Percentiles rank a stretch among this genome's conserved stretches.
Conservation (phyloP, 2,888 invertebrate genomes). For the Habroteleia sp. region DNA sequence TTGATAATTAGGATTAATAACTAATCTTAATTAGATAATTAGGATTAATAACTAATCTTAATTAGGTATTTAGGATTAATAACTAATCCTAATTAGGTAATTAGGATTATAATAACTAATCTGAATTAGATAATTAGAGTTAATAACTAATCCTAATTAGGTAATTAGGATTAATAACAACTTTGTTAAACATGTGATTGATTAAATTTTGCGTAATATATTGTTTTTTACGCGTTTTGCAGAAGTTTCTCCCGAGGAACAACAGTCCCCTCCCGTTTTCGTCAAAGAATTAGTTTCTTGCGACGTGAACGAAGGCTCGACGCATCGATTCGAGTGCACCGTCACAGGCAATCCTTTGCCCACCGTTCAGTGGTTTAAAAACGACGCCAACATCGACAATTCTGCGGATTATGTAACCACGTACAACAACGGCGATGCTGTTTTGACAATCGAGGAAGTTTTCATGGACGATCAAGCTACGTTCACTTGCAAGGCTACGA, state of each 20-base stretch:
- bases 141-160: too few species aligned
- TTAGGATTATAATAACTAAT: too few species aligned
- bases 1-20: too few species aligned
- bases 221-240: slow-evolving; percentile 59
- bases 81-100: too few species aligned
- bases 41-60: too few species aligned
- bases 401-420: slow-evolving; percentile 88
- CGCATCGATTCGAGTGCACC: slow-evolving; percentile 86
- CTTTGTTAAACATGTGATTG: too few species aligned
- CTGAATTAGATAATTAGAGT: too few species aligned
- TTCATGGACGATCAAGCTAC: slow-evolving; percentile 86
- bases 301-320: slow-evolving; percentile 85
- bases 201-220: too few species aligned
- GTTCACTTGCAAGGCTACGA: slow-evolving; percentile 87
- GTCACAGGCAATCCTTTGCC: slow-evolving; percentile 89
- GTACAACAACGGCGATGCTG: slow-evolving; percentile 91
- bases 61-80: too few species aligned
- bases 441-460: slow-evolving; percentile 87
- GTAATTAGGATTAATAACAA: too few species aligned
- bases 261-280: slow-evolving; percentile 86
- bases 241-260: slow-evolving; percentile 85
- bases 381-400: slow-evolving; percentile 87
- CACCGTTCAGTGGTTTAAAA: slow-evolving; percentile 90
- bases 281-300: slow-evolving; percentile 85
- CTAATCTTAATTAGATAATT: too few species aligned